Percentiles rank a stretch among this genome's conserved stretches.
Conservation (phyloP, 2,797 vertebrate genomes). For the Tolypeutes matacus region DNA sequence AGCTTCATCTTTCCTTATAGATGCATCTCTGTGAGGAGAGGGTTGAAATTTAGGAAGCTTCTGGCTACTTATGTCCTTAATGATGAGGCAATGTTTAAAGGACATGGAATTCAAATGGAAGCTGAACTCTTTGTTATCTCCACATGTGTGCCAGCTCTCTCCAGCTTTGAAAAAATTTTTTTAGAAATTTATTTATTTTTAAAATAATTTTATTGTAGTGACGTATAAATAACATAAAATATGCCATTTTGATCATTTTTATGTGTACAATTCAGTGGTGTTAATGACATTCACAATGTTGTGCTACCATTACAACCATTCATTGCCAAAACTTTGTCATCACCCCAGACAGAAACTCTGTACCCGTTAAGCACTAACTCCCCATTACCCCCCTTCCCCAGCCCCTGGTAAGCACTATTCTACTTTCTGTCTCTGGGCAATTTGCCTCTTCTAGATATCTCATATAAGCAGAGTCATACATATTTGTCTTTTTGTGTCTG, state of each 20-base stretch:
- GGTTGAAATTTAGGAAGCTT: slow-evolving; percentile 41
- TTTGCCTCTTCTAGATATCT: neutral
- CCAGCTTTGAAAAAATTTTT: neutral
- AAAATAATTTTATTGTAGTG: neutral
- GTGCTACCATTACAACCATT: neutral
- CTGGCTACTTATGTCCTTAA: neutral
- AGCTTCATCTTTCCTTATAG: neutral
- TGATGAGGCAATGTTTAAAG: neutral
- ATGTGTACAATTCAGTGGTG: neutral
- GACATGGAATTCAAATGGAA: neutral
- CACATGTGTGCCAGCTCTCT: accelerated
- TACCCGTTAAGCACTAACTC: neutral
- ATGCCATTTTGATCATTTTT: neutral
- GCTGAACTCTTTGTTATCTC: neutral
- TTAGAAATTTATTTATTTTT: too few relatives aligned
- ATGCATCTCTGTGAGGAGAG: neutral
- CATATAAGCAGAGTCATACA: neutral
- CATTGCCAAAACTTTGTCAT: neutral
- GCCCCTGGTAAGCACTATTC: neutral
- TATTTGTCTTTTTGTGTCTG: neutral
- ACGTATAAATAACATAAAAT: neutral
- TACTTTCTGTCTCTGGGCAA: neutral
- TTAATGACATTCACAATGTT: neutral
- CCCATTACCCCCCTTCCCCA: too few relatives aligned
- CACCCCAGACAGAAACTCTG: neutral